Base-by-base conservation (phyloP, 2,113 vertebrate genomes). In the Illadopsis cleaveri region DNA sequence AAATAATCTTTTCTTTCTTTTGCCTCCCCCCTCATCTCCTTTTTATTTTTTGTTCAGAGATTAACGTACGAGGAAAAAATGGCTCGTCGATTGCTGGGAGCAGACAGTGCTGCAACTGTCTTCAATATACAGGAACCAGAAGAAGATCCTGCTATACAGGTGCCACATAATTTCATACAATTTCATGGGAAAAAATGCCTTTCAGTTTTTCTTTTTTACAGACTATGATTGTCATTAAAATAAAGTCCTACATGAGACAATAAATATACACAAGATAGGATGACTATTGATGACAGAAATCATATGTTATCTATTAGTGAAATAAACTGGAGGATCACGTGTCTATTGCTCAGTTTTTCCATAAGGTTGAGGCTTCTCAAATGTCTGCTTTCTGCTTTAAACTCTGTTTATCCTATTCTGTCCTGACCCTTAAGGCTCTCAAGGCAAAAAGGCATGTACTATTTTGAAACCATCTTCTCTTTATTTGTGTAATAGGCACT, bases 61-160 rank as follows among this genome's bases (percentile, higher is more conserved):
- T 96, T 99, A 98, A 99, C 99, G 3, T 99, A 99, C 35, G 99
- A 99, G 86, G 99, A 99, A 97, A 99, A 99, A 98, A 99, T 99
- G 99, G 99, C 99, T 82, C 99, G 99, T 71, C 98, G 99, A 38
- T 97, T 99, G 73, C 98, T 99, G 91, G 99, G 99, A 69, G 99
- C 99, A 17, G 99, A 99, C 98, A 99, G 98, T 13, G 99, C 99
- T 37, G 99, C 99, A 93, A 99, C 98, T 33, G 99, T 99, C 86
- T 98, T 99, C 96, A 99, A 97, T 60, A 96, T 99, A 42, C 99
- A 99, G 97, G 99, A 99, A 61, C 97, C 98, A 48, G 99, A 99
- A 93, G 99, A 99, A 95, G 99, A 99, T 83, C 92, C 97, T 6
- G 56, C 97, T 65, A 87, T 98, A 80, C 99, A 99, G 99, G 99